Evolutionary conservation across 2,888 invertebrate species (phyloP).

Genomic region (Euplexia lucipara): DNA sequence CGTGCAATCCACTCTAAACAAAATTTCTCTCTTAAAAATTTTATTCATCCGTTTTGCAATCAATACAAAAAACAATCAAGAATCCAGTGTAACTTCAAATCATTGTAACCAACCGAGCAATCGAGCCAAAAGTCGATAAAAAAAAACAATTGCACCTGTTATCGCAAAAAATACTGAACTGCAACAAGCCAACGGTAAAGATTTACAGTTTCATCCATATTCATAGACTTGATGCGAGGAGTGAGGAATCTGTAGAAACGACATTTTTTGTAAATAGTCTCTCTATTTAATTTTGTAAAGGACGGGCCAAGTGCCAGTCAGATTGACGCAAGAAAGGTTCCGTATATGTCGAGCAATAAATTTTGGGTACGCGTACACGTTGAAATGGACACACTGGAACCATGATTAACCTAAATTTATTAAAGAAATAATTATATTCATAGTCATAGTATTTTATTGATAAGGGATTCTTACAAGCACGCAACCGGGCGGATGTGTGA

Average conservation of each 20-base stretch:
- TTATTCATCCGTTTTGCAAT: not conserved
- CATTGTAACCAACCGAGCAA: conserved; percentile 18
- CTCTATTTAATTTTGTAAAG: too few species aligned
- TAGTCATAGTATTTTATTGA: too few species aligned
- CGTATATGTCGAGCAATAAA: too few species aligned
- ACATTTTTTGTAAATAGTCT: not conserved
- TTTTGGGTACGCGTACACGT: too few species aligned
- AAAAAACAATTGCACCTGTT: conserved; percentile 41
- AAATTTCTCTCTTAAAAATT: not conserved
- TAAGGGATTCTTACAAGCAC: too few species aligned
- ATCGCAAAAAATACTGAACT: conserved; percentile 35
- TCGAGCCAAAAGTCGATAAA: conserved; percentile 43
- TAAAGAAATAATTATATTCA: too few species aligned
- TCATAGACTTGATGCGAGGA: not conserved
- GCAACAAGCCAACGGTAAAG: conserved; percentile 8
- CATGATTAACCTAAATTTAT: too few species aligned
- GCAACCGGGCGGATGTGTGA: conserved; percentile 69
- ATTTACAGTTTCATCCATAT: not conserved
- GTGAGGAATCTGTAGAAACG: not conserved
- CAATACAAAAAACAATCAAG: not conserved
- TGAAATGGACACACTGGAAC: too few species aligned
- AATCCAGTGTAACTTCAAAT: conserved; percentile 13
- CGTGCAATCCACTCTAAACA: not conserved
- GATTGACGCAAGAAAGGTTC: too few species aligned
- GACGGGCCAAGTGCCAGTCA: not conserved